A percentile compares a stretch with the other conserved stretches of the same genome.
Evolutionary conservation across 2,797 vertebrate genomes (phyloP).

Genomic region (Antennarius maculatus): DNA sequence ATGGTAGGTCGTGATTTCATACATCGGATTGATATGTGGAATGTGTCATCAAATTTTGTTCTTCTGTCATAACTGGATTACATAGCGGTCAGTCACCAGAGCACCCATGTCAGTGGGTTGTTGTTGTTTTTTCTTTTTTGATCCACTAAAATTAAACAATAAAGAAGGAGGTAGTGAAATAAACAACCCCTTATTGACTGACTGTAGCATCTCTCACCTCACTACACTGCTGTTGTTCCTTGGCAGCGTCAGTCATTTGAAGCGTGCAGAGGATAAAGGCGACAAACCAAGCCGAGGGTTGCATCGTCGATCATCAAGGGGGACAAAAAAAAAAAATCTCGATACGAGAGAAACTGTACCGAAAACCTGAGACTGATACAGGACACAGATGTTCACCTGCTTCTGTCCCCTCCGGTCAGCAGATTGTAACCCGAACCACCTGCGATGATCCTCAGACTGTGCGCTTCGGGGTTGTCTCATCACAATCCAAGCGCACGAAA

Average conservation of each 20-base stretch:
- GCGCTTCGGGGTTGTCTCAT: conserved; percentile 36
- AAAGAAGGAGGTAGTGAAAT: neutral
- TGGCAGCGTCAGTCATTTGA: conserved; percentile 48
- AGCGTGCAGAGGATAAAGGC: conserved; percentile 70
- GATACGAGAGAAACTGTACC: neutral
- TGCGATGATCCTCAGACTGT: conserved; percentile 65
- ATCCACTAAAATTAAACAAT: neutral
- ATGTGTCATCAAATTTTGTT: conserved; percentile 48
- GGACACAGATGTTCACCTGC: conserved; percentile 18
- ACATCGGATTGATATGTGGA: conserved; percentile 15
- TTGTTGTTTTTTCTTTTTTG: neutral
- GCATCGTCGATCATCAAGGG: conserved; percentile 60
- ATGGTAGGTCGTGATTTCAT: neutral
- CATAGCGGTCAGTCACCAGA: conserved; percentile 4
- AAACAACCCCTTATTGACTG: conserved; percentile 2
- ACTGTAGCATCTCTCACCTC: conserved; percentile 77
- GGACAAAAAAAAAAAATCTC: neutral
- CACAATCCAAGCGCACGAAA: neutral
- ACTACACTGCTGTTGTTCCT: conserved; percentile 70
- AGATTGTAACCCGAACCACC: conserved; percentile 63
- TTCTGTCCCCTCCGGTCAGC: conserved; percentile 11
- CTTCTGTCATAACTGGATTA: conserved; percentile 28
- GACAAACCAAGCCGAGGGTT: conserved; percentile 56
- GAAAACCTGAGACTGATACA: neutral
- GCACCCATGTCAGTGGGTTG: neutral